These are phyloP conservation scores for Excalfactoria chinensis DNA, from an alignment of 2,113 vertebrate genomes.

Conservation along the genomic window DNA sequence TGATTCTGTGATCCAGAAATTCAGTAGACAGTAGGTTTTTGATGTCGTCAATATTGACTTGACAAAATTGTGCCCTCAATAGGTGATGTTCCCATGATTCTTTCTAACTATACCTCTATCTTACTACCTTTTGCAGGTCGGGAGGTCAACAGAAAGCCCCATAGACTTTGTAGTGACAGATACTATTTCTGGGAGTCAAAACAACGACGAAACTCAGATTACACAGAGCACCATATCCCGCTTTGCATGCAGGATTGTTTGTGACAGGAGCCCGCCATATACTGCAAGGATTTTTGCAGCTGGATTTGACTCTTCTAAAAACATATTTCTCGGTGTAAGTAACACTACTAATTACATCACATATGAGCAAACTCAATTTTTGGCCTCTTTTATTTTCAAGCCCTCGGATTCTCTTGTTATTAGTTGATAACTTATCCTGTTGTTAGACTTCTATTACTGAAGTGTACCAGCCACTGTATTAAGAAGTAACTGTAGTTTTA, in stretches of 20 bases:
- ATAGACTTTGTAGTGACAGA: slow-evolving; percentile 99
- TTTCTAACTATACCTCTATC: background rate
- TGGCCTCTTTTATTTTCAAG: background rate
- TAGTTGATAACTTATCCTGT: background rate
- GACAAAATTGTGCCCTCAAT: background rate
- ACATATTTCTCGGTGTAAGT: slow-evolving; percentile 98
- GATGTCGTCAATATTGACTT: background rate
- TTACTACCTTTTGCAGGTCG: slow-evolving; percentile 82
- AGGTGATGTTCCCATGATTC: background rate
- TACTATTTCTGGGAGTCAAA: slow-evolving; percentile 91
- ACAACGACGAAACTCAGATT: slow-evolving; percentile 90
- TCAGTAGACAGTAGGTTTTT: background rate
- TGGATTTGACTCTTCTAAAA: slow-evolving; percentile 97
- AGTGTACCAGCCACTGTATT: background rate
- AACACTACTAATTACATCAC: background rate
- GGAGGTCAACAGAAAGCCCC: slow-evolving; percentile 96
- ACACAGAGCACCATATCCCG: slow-evolving; percentile 98
- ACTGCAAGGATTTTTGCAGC: slow-evolving; percentile 96
- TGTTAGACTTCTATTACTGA: background rate
- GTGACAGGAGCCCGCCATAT: slow-evolving; percentile 90
- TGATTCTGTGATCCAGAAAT: background rate
- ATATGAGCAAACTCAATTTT: background rate
- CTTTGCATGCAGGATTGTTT: slow-evolving; percentile 96
- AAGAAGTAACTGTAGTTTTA: slow-evolving; percentile 21
- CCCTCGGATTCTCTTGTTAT: background rate